Percentiles rank a stretch among this genome's conserved stretches.
Conservation (phyloP, 2,797 vertebrate genomes). For the Petrocephalus sullivani region DNA sequence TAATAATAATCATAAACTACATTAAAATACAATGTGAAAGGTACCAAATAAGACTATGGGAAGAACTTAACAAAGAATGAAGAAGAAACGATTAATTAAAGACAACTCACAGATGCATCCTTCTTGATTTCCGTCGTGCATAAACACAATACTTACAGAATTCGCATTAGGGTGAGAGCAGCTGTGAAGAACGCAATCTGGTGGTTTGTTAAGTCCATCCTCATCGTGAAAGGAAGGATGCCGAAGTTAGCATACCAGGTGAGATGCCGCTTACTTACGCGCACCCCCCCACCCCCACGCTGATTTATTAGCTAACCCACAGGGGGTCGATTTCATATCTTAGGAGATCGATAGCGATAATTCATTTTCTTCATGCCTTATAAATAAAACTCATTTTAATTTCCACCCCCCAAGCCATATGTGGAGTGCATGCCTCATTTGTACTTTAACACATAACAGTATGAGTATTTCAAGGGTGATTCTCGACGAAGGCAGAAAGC, state of each 20-base stretch:
- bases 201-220: background rate
- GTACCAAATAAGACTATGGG: background rate
- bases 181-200: background rate
- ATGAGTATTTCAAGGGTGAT: background rate
- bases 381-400: constrained; percentile 23
- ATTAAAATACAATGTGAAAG: background rate
- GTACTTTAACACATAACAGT: background rate
- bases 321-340: constrained; percentile 1
- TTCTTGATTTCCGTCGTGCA: background rate
- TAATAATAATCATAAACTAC: background rate
- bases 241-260: background rate
- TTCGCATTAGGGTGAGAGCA: background rate
- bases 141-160: background rate
- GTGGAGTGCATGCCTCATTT: constrained; percentile 14
- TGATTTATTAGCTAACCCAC: constrained; percentile 26
- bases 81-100: background rate
- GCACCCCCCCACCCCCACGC: background rate
- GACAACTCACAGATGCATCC: background rate
- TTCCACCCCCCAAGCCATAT: constrained; percentile 12
- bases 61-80: background rate
- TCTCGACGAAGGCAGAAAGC: background rate
- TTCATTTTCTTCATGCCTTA: constrained; percentile 25
- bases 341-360: constrained; percentile 24
- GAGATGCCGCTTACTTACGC: background rate
- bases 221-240: background rate